Percentiles rank a stretch among this genome's conserved stretches.
These are phyloP conservation scores for Cheumatopsyche charites DNA, from an alignment of 1,140 invertebrate species.

Conservation along the genomic window DNA sequence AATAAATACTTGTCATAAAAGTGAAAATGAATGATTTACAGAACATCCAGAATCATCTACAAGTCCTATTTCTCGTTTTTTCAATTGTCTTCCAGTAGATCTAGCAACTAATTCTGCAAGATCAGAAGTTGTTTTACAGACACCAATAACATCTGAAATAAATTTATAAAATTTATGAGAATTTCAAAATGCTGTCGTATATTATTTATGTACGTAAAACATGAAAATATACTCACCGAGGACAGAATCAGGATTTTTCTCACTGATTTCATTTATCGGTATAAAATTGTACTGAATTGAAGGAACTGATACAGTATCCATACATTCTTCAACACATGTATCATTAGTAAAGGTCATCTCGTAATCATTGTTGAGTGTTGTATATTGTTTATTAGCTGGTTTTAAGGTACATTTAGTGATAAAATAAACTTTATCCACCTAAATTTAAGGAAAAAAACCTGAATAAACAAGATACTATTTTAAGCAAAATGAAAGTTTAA, in stretches of 20 bases:
- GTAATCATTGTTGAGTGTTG: constrained; percentile 89
- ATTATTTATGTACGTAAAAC: constrained; percentile 42
- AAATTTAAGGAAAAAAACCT: constrained; percentile 45
- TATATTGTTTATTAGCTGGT: constrained; percentile 90
- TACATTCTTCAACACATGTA: constrained; percentile 75
- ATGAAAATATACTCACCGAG: constrained; percentile 66
- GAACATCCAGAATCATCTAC: constrained; percentile 84
- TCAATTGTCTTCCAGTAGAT: constrained; percentile 80
- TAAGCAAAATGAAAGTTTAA: constrained; percentile 11
- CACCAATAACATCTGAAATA: constrained; percentile 85
- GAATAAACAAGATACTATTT: constrained; percentile 6
- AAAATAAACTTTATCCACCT: constrained; percentile 87
- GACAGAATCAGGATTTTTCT: constrained; percentile 68
- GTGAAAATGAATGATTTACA: constrained; percentile 61
- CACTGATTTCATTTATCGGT: constrained; percentile 76
- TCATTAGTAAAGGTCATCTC: constrained; percentile 91
- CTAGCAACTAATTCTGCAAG: constrained; percentile 73
- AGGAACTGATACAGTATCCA: constrained; percentile 71
- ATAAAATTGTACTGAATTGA: constrained; percentile 83
- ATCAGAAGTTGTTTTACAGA: constrained; percentile 80
- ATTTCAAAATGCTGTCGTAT: no score
- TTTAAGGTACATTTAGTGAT: constrained; percentile 84
- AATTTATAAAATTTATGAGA: constrained; percentile 31
- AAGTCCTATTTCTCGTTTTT: constrained; percentile 86
- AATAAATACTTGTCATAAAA: not conserved